Base-by-base conservation (phyloP, 2,113 vertebrate genomes). In the Salvelinus namaycush region DNA sequence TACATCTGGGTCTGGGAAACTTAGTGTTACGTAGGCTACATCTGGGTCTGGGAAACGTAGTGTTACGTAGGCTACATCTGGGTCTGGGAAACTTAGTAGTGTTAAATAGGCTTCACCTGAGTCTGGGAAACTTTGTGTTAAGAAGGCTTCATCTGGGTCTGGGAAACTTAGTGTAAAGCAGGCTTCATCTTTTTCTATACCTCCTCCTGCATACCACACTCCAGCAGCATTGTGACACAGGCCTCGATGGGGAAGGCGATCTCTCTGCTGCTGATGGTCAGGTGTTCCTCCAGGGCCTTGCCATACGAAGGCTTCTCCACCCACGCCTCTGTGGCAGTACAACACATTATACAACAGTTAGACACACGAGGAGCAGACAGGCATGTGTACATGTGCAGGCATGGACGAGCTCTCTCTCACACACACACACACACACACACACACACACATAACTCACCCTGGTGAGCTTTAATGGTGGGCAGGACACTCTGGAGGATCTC, bases 401-500 rank as follows among this genome's bases (percentile, higher is more conserved):
- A 22, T 9, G n/a, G 22, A 14, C 70, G 44, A 9, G 80, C 77
- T 85, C 72, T 80, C 76, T 24, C 18, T n/a, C 48, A 2, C 39
- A 29, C 12, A 51, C 70, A 26, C 73, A 57, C 64, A 66, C 31
- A 14, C 68, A 60, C 3, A 39, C 20, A 70, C 31, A 64, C 76
- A 66, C 64, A 60, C 66, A 29, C 31, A 72, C 29, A 68, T 69
- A 14, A 90, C 96, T 96, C 89, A 99, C 98, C 97, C 92, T 99
- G 97, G 83, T 99, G 97, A 76, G 98, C 98, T 94, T 98, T 98
- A 86, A 99, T 99, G 85, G 98, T 97, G 51, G 98, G 98, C 93
- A 99, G 87, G 83, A 99, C 91, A 1, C 88, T 94, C 89, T 97
- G 96, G 86, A 99, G 84, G 72, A 99, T 96, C 0, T 95, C 96